Evolutionary conservation across 1,140 invertebrate genomes (phyloP), one percentile per base, ranked within the genome.

Genomic region (Eueides isabella): DNA sequence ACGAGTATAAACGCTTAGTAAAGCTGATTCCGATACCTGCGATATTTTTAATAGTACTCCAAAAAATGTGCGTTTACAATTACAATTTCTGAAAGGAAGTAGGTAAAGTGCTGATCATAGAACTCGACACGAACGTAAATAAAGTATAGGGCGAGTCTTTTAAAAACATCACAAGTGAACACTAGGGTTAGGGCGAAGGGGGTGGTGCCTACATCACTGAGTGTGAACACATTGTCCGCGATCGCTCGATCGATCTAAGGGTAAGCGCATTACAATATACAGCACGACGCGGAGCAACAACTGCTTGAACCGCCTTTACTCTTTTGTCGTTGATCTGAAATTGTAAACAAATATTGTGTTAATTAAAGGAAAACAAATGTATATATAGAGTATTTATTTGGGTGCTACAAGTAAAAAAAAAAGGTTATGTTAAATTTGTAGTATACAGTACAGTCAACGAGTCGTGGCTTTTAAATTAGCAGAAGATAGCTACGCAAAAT

Each of bases 281-380:
- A 96, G 95, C 97, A 98, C 73, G 97, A 97, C 78, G 97, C 95
- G 80, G 97, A 97, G 95, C 97, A 98, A 95, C 97, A 98, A 95
- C 97, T 97, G 94, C 97, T 97, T 75, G 97, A 97, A 75, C 97
- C 97, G 77, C 97, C 97, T 96, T 98, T 98, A 94, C 97, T 98
- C 92, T 98, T 98, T 94, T 98, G 97, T 94, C 97, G 96, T 95
- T 98, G 97, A 96, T 98, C 97, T 98, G 95, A 64, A 97, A 96
- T 89, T 87, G 89, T 88, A 86, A 77, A 71, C 11, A 61, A 62
- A 62, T 38, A 26, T 23, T 29, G 14, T 69, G 19, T 69, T 33
- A 35, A 65, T 38, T 70, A 61, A 26, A 19, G 61, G 19, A 61
- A 61, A 28, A 61, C 12, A 61, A 61, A 61, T 29, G 28, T 12